Conservation (phyloP, 2,797 vertebrate species). For the Chelon labrosus region DNA sequence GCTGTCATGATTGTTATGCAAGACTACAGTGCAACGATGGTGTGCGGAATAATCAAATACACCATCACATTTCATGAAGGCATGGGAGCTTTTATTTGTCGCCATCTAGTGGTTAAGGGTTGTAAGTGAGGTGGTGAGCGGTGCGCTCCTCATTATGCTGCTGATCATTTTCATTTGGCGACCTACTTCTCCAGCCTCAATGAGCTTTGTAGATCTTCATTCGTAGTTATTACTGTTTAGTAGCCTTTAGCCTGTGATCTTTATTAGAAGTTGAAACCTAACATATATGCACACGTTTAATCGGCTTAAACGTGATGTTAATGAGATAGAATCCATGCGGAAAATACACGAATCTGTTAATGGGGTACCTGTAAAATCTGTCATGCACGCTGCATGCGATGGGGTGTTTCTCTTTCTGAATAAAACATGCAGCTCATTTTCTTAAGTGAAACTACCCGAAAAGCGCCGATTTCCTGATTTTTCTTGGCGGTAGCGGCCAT, state of each 20-base stretch:
- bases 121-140: neutral
- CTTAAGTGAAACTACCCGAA: neutral
- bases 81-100: constrained; percentile 54
- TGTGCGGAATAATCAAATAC: constrained; percentile 75
- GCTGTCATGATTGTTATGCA: constrained; percentile 80
- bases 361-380: neutral
- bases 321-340: neutral
- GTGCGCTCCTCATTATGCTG: constrained; percentile 11
- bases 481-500: neutral
- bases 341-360: neutral
- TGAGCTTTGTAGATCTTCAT: neutral
- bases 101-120: constrained; percentile 63
- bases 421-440: neutral
- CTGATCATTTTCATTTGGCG: constrained; percentile 5
- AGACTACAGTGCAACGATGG: constrained; percentile 74
- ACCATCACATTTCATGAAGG: constrained; percentile 63
- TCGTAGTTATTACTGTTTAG: neutral
- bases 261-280: too few species aligned
- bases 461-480: neutral
- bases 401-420: neutral
- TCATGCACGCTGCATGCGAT: neutral
- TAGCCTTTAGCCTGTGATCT: too few species aligned
- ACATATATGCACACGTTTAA: too few species aligned
- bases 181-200: constrained; percentile 29
- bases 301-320: neutral